phyloP scores from a whole-genome alignment of 30 jellyfish, hydroid and myxozoan species.

The Chrysaora quinquecirrha region DNA sequence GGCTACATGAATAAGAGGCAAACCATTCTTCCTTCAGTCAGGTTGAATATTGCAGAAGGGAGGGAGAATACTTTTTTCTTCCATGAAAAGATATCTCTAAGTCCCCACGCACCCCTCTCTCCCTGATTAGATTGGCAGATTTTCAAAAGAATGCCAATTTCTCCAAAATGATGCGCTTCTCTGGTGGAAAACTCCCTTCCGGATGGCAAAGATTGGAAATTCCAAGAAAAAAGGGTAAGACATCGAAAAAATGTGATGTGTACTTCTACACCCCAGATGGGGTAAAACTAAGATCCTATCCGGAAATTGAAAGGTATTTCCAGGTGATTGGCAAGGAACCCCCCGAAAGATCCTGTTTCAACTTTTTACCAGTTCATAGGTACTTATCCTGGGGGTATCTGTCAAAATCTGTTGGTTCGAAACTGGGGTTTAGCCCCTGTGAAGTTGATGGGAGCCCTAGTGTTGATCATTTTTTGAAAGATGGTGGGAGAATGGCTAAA shows the following conservation, averaged over 20 bases:
- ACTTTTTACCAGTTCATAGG: conserved; percentile 42
- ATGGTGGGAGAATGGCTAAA: not conserved
- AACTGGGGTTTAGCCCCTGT: not conserved
- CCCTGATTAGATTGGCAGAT: too few relatives aligned
- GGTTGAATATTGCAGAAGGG: too few relatives aligned
- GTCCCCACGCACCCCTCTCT: too few relatives aligned
- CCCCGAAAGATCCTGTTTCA: conserved; percentile 29
- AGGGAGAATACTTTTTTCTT: too few relatives aligned
- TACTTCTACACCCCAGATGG: conserved; percentile 68
- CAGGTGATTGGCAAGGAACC: conserved; percentile 13
- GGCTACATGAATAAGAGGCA: too few relatives aligned
- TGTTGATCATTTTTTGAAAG: not conserved
- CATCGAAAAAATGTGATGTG: conserved; percentile 42
- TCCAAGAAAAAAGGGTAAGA: conserved; percentile 23
- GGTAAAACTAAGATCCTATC: conserved; percentile 48
- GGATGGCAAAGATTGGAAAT: conserved; percentile 69
- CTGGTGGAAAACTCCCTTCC: conserved; percentile 74
- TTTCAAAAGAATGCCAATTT: too few relatives aligned
- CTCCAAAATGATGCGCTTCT: conserved; percentile 35
- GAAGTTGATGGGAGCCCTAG: conserved; percentile 9
- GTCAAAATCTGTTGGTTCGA: not conserved
- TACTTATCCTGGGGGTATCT: not conserved
- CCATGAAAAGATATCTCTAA: too few relatives aligned
- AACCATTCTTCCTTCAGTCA: too few relatives aligned
- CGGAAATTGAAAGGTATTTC: conserved; percentile 46